A percentile compares a stretch with the other conserved stretches of the same genome.
phyloP scores from a whole-genome alignment of 2,888 invertebrate species.

The Rhamnusium bicolor region DNA sequence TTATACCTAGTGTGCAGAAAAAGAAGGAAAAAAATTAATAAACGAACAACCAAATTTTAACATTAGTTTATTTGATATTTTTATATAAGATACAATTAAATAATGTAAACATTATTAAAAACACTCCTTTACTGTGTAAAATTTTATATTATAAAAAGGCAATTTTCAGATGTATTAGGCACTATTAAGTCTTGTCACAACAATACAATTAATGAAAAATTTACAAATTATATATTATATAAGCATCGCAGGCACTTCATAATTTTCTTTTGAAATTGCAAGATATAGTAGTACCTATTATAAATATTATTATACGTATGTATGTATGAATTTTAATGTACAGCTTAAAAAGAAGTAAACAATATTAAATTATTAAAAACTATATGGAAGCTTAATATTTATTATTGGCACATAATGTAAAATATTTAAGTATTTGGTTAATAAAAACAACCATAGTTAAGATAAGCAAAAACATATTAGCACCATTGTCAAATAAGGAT shows the following conservation, averaged over 20 bases:
- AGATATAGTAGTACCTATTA: not conserved
- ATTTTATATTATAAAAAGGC: conserved; percentile 43
- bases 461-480: conserved; percentile 55
- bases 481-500: conserved; percentile 62
- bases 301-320: too few relatives aligned
- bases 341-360: conserved; percentile 11
- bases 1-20: too few relatives aligned
- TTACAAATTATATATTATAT: not conserved
- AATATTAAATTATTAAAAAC: conserved; percentile 18
- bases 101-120: conserved; percentile 31
- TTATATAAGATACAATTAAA: conserved; percentile 24
- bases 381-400: conserved; percentile 54
- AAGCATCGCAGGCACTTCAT: conserved; percentile 25
- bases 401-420: conserved; percentile 57
- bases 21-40: not conserved
- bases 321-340: conserved; percentile 17
- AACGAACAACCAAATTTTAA: not conserved
- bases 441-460: conserved; percentile 49
- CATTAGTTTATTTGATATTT: conserved; percentile 23
- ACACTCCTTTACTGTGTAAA: conserved; percentile 45
- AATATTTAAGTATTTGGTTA: conserved; percentile 59
- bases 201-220: conserved; percentile 20
- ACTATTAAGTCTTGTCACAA: conserved; percentile 48
- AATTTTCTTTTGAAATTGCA: not conserved
- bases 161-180: conserved; percentile 48